Conservation (phyloP, 2,888 invertebrate genomes). For the Lypha dubia region DNA sequence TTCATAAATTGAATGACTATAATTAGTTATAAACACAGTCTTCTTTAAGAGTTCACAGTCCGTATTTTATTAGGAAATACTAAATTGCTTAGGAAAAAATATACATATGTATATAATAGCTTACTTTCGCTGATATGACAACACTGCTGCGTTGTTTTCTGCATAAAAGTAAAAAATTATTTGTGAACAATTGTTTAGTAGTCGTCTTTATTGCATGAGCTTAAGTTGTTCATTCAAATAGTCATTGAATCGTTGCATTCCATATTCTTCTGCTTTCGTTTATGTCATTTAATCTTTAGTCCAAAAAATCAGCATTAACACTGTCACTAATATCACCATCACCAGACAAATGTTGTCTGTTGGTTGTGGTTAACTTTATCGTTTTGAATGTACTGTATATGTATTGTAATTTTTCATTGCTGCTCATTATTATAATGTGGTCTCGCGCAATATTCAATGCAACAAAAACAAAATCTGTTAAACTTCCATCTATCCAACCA, state of each 20-base stretch:
- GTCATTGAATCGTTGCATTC: constrained; percentile 31
- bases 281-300: not conserved
- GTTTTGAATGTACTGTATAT: constrained; percentile 58
- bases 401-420: constrained; percentile 62
- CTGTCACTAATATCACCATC: constrained; percentile 26
- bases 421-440: constrained; percentile 63
- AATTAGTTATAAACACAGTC: too few relatives aligned
- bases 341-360: constrained; percentile 55
- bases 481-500: constrained; percentile 27
- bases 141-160: not conserved
- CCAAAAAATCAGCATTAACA: constrained; percentile 20
- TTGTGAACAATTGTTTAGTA: constrained; percentile 15
- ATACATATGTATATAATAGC: too few relatives aligned
- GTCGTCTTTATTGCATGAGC: constrained; percentile 48
- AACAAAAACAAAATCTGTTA: constrained; percentile 42
- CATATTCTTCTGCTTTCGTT: constrained; percentile 28
- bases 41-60: too few relatives aligned
- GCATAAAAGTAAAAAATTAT: not conserved
- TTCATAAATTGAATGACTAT: too few relatives aligned
- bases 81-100: not conserved
- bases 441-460: constrained; percentile 52
- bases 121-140: not conserved
- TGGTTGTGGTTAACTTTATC: constrained; percentile 53
- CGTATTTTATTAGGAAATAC: too few relatives aligned
- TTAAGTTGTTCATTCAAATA: constrained; percentile 29